Evolutionary conservation across 2,113 vertebrate species (phyloP).

Genomic region (Calyptomena viridis): DNA sequence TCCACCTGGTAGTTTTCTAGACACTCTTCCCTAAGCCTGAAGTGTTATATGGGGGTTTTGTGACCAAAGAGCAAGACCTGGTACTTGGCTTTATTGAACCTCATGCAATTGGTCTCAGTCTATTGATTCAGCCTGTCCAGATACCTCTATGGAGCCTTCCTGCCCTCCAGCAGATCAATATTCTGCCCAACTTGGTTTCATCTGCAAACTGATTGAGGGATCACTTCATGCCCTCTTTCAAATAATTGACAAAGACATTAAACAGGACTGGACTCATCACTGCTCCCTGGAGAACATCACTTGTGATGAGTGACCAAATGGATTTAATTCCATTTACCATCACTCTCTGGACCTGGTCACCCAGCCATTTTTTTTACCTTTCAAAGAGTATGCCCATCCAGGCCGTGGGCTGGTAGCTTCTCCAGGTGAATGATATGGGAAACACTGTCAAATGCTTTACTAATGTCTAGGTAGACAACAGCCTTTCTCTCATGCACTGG

Average conservation of each 20-base stretch:
- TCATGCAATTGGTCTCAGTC: not conserved
- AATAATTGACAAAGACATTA: not conserved
- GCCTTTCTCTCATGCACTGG: not conserved
- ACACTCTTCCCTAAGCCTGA: not conserved
- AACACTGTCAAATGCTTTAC: not conserved
- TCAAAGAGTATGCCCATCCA: not conserved
- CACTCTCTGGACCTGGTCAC: not conserved
- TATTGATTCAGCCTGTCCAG: not conserved
- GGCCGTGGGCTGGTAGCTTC: not conserved
- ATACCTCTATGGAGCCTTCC: too few species aligned
- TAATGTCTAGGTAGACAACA: not conserved
- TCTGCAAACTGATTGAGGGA: not conserved
- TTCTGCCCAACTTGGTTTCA: not conserved
- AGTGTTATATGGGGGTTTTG: not conserved
- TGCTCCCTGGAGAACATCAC: not conserved
- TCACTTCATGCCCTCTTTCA: accelerated
- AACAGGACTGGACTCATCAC: not conserved
- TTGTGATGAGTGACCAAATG: not conserved
- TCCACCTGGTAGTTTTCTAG: not conserved
- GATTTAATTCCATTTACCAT: not conserved
- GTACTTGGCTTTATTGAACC: not conserved
- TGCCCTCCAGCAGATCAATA: not conserved
- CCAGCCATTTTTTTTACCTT: not conserved
- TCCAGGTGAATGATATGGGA: accelerated
- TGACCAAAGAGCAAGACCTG: not conserved